A percentile compares a stretch with the other conserved stretches of the same genome.
Evolutionary conservation across 2,888 invertebrate species (phyloP).

Genomic region (Mythimna loreyi): DNA sequence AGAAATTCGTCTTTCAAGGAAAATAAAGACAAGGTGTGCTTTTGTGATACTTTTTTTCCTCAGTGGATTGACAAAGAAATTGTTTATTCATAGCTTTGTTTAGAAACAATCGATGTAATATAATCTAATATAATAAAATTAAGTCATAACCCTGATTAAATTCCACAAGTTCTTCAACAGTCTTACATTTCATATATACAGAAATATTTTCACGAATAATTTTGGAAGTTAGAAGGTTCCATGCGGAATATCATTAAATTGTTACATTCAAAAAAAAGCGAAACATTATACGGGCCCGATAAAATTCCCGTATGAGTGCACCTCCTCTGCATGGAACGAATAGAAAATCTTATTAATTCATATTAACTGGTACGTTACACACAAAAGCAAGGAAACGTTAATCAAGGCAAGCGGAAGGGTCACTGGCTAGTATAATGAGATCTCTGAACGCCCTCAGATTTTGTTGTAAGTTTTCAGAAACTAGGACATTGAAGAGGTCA

Average conservation of each 20-base stretch:
- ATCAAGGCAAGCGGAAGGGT: constrained; percentile 83
- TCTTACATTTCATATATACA: not conserved
- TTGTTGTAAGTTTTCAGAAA: constrained; percentile 46
- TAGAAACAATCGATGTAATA: not conserved
- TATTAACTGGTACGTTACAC: constrained; percentile 74
- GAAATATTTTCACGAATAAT: not conserved
- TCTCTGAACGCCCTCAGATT: constrained; percentile 60
- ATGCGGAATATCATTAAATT: constrained; percentile 1
- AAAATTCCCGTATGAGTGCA: constrained; percentile 56
- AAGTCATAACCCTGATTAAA: too few species aligned
- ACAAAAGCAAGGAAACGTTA: constrained; percentile 78
- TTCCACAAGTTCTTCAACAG: not conserved
- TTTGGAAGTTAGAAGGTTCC: not conserved
- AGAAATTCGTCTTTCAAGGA: constrained; percentile 52
- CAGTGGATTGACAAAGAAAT: constrained; percentile 9
- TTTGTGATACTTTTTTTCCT: constrained; percentile 49
- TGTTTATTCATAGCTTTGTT: constrained; percentile 4
- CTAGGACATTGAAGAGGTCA: constrained; percentile 65
- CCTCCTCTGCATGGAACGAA: constrained; percentile 45
- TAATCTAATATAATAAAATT: not conserved
- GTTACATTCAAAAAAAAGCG: constrained; percentile 20
- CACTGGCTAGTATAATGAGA: constrained; percentile 71
- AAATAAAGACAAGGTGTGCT: constrained; percentile 34
- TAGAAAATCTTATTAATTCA: constrained; percentile 74
- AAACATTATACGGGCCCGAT: constrained; percentile 51